Base-by-base conservation (phyloP, 2,797 vertebrate genomes). In the Petrocephalus sullivani region DNA sequence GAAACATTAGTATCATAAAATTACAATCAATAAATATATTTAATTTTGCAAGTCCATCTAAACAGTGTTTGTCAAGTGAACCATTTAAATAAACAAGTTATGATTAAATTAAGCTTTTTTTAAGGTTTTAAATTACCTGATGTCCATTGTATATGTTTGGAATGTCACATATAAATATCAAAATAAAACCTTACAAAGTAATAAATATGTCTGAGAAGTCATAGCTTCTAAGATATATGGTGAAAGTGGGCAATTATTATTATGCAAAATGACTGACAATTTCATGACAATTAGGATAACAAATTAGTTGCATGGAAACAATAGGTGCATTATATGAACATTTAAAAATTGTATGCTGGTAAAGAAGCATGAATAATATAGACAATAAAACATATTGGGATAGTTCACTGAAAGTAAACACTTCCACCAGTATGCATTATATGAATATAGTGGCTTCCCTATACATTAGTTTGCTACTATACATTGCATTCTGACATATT, bases 141-240 rank as follows among this genome's bases (percentile, higher is more conserved):
- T 89, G 75, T 90, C 90, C 89, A 89, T 92, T 93, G 88, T 90
- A 83, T 90, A 88, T 90, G 88, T 90, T 90, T 95, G 95, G 95
- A 96, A 96, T 96, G 95, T 95, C 94, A 93, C 91, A 95, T 94
- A 94, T 93, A 94, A 94, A 96, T 94, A 95, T 90, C 56, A 88
- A 92, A 93, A 89, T 89, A 91, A 84, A 91, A 89, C 92, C 90
- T 90, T 82, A 37, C 81, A 88, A 87, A 92, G 53, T 57, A 92
- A 92, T 93, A 92, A 93, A 92, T 92, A 93, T 89, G 90, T 90
- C 87, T 89, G 64, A 93, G 91, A 90, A 93, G 88, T 89, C 86
- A 88, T 83, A n/a, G 83, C 85, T 88, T 89, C 37, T 87, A 89
- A 61, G 58, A 87, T 87, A 60, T 78, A 49, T 75, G 33, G 54